Evolutionary conservation across 1,140 invertebrate species (phyloP), one percentile per base, ranked within the genome.

Genomic region (Zaprionus taronus): DNA sequence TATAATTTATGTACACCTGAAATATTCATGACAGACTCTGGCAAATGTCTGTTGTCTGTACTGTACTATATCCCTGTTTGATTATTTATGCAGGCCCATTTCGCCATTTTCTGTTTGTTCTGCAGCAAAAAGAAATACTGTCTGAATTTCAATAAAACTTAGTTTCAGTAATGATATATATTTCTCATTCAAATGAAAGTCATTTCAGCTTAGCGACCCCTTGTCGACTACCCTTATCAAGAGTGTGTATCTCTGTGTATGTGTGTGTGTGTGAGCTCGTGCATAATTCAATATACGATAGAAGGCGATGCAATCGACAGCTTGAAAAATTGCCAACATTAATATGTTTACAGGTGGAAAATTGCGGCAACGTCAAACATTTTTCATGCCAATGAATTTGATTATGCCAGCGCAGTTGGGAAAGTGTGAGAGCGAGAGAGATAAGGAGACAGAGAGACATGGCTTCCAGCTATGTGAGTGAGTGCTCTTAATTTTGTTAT

Each of bases 341-440:
- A 76, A 79, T 61, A 64, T 65, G 68, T 72, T 65, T 72, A 56
- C 69, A 77, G 64, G 74, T 80, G 36, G 68, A 68, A 79, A 64
- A 79, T 79, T 76, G 62, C 26, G 49, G 63, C 63, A 79, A 34
- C 67, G 57, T 72, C 64, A 80, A 68, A 83, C 71, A 81, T 89
- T 89, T 87, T 84, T 72, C 79, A 74, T 83, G 62, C 72, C 85
- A 87, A 79, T 87, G 83, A 84, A 89, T 84, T 87, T 84, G 74
- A 87, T 87, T 87, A 80, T 47, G 36, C 22, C 24, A 20, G 4
- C 31, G 70, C 22, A 57, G n/a, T 41, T 28, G 58, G 11, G 3
- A 12, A 24, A 6, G 12, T 31, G 34, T 62, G 56, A n/a, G 38
- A 44, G n/a, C 5, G 24, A 24, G 11, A 17, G 31, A 17, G n/a